Evolutionary conservation across 2,113 vertebrate genomes (phyloP).

Genomic region (Nymphicus hollandicus): DNA sequence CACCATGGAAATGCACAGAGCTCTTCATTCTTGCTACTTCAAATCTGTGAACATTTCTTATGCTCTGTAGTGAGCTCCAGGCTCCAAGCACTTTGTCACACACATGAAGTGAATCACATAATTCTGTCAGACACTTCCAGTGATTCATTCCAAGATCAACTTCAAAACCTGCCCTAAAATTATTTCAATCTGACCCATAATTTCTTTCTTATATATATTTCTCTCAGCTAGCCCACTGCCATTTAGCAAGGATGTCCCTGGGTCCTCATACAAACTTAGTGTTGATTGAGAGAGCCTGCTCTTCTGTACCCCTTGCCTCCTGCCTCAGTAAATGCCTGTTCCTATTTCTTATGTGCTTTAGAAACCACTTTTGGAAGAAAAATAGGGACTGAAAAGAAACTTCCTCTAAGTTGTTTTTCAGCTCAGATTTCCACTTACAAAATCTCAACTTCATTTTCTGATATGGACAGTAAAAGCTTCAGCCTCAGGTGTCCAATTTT

Average conservation of each 20-base stretch:
- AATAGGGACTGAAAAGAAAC: neutral
- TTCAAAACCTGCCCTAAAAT: neutral
- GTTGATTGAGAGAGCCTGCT: neutral
- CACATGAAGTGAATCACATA: neutral
- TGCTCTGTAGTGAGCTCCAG: neutral
- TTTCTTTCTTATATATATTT: neutral
- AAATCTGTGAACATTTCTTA: neutral
- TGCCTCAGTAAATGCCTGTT: neutral
- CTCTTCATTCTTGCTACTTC: fast-evolving
- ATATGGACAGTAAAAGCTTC: neutral
- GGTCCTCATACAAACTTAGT: neutral
- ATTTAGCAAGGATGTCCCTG: neutral
- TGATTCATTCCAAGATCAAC: neutral
- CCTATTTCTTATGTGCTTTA: neutral
- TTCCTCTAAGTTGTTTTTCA: conserved; percentile 21
- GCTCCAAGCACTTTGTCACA: neutral
- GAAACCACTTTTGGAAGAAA: conserved; percentile 7
- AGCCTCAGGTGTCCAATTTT: conserved; percentile 51
- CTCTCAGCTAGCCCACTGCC: neutral
- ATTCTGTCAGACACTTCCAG: neutral
- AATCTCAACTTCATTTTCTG: neutral
- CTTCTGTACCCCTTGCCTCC: neutral
- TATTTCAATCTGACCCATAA: neutral
- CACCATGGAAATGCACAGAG: neutral
- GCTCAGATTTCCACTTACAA: neutral